Base-by-base conservation (phyloP, 1,140 invertebrate genomes). In the Steinernema khuongi region DNA sequence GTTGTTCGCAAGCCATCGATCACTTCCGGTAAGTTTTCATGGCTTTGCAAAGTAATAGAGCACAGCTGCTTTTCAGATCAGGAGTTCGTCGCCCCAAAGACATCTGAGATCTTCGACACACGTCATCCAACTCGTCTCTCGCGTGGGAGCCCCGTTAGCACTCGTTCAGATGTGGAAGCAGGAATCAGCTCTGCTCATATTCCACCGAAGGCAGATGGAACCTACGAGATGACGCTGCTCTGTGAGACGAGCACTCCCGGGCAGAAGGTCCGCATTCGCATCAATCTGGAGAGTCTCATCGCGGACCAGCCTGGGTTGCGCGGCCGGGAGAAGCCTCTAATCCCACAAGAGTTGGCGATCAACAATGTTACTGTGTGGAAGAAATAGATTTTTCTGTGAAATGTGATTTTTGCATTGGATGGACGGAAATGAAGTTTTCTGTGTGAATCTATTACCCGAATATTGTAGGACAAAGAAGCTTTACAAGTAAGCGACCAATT, bases 301-400 rank as follows among this genome's bases (percentile, higher is more conserved):
- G 22, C 14, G 11, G 7, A 14, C 14, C 11, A 60, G 11, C 50
- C 50, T 26, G 50, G 50, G 26, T 7, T 60, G 7, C 11, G 11
- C 11, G 19, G 26, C 50, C 14, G 26, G 50, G 22, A 60, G 19
- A n/a, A 7, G 11, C 26, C 50, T 14, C 19, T 60, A 22, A 14
- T 2, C 19, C 50, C 50, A 14, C 11, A 22, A 17, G 50, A 60
- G 50, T 22, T 60, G 7, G 7, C 22, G 7, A 7, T 60, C 7
- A 60, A 60, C 50, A 22, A 60, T 4, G 50, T 60, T 22, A 60
- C 26, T 4, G 50, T 60, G 11, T 60, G 50, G 50, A 60, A 60
- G 50, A 60, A 60, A 22, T 60, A 60, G 26, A 17, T 60, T 60
- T n/a, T n/a, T n/a, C n/a, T n/a, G n/a, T n/a, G n/a, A n/a, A n/a